Base-by-base conservation (phyloP, 1,140 invertebrate genomes). In the Rhynchophorus ferrugineus region DNA sequence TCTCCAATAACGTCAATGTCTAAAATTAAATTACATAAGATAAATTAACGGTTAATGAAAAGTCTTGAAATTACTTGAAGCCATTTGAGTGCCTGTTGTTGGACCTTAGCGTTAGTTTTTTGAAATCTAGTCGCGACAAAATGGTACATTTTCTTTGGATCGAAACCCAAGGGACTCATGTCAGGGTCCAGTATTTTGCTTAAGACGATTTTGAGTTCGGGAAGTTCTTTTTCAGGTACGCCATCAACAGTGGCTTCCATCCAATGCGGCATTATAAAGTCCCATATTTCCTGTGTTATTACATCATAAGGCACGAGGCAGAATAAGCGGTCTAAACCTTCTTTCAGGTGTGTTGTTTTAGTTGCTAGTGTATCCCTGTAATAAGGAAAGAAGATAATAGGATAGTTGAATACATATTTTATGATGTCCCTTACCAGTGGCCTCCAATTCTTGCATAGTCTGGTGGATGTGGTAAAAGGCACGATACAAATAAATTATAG, bases 231-330 rank as follows among this genome's bases (percentile, higher is more conserved):
- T 68, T 95, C 87, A 1, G 90, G 88, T 3, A 98, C 87, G 69
- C 98, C 92, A 60, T 91, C 89, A 20, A 91, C 89, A 57, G 99
- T 92, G 0, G 93, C 89, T 74, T 98, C 93, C 82, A 99, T 87
- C 95, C 95, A 99, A 66, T 93, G 85, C 0, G 95, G 95, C 89
- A 98, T 98, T 8, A 98, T 90, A 66, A 89, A 87, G 67, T 96
- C 90, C 95, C 95, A 98, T 42, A 97, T 90, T 64, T 96, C 89
- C 45, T 90, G 81, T 1, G 89, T 93, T 50, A 99, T 93, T 11
- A 98, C 87, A 63, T 98, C 94, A 71, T 99, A 99, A 0, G 96
- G 95, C 16, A 98, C 93, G 22, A 99, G 72, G 67, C 94, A 97
- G 65, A 98, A 91, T 13, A 99, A 75, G 43, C 94, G 69, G 65